Percentiles rank a stretch among this genome's conserved stretches.
These are phyloP conservation scores for Ambastaia sidthimunki DNA, from an alignment of 2,797 vertebrate species.

Conservation along the genomic window DNA sequence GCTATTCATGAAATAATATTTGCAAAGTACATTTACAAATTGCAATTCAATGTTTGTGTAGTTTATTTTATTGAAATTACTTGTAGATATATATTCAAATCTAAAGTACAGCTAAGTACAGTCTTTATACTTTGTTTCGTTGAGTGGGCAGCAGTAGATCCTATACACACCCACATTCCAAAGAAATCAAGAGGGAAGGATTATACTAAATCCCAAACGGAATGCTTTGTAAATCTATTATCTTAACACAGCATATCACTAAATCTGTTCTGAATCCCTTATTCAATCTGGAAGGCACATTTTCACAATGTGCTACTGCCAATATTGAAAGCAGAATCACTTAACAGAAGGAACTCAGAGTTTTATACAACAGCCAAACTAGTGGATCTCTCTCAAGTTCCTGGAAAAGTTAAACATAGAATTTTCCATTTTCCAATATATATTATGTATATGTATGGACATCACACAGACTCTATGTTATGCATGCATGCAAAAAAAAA, in stretches of 20 bases:
- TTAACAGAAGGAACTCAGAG: not conserved
- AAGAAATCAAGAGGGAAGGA: constrained; percentile 4
- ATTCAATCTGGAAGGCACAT: not conserved
- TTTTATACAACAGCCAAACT: not conserved
- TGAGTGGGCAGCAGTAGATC: not conserved
- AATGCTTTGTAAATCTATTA: constrained; percentile 25
- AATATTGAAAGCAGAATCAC: not conserved
- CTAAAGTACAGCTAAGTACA: not conserved
- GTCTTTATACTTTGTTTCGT: not conserved
- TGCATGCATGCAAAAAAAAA: no score
- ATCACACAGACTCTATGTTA: no score
- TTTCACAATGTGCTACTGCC: not conserved
- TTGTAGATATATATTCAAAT: not conserved
- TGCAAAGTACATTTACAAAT: not conserved
- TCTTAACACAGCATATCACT: constrained; percentile 10
- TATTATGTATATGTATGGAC: no score
- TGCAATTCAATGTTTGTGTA: not conserved
- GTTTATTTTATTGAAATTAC: not conserved
- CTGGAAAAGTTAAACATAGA: no score
- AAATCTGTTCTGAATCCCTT: constrained; percentile 4
- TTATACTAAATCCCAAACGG: not conserved
- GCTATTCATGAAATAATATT: no score
- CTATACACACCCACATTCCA: not conserved
- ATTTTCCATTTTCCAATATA: no score
- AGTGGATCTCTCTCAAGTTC: no score